Evolutionary conservation across 2,113 vertebrate species (phyloP), one percentile per base, ranked within the genome.

Genomic region (Halichoeres trimaculatus): DNA sequence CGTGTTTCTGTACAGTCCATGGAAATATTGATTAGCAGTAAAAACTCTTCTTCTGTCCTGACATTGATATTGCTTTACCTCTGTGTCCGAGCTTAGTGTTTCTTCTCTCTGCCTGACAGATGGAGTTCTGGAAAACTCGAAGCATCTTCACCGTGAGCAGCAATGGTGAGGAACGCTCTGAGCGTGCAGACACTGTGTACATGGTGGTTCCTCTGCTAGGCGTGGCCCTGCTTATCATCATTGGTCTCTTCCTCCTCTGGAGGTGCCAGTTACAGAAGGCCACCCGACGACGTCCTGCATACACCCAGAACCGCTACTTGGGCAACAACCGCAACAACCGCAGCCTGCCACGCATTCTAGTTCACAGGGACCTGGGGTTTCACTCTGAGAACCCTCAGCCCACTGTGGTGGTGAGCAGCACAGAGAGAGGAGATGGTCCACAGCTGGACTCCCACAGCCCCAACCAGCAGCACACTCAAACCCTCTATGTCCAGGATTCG

Each of bases 191-290:
- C 0, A 93, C 95, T 9, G 95, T 96, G 85, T 97, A 96, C 1
- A 95, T 97, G 94, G 88, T 93, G 60, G 93, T 96, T 40, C 96
- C 96, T 1, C 93, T 97, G 48, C 89, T 97, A 81, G 96, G 95
- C 2, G 94, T 96, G 52, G 96, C 95, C 1, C 89, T 97, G 36
- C 95, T 97, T 62, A 93, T 97, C 58, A 92, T 97, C 92, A 96
- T 97, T 0, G 95, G 93, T 48, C 95, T 97, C 78, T 97, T 97
- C 92, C 94, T 97, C 81, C 95, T 97, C 73, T 97, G 96, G 96
- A 94, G 96, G 81, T 97, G 96, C 87, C 96, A 97, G 87, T 93
- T 97, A 40, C 96, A 96, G 66, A 97, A 97, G 64, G 95, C 95
- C 53, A 95, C 94, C 1, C 95, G 94, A 1, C 95, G 95, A 43